Percentiles rank a stretch among this genome's conserved stretches.
Evolutionary conservation across 2,888 invertebrate genomes (phyloP).

Genomic region (Trissonchulus latispiculum): DNA sequence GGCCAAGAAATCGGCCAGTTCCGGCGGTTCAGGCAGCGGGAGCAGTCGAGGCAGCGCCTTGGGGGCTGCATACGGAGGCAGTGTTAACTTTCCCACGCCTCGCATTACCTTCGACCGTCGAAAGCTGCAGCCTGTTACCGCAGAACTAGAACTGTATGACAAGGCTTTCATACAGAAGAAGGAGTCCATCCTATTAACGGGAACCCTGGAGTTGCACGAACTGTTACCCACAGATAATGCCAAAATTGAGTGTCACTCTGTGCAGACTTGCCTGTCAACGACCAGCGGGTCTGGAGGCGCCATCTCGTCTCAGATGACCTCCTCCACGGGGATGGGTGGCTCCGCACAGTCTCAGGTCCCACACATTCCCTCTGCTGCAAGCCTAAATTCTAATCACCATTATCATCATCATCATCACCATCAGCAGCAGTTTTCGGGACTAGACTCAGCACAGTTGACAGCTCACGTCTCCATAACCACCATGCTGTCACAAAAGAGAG

Average conservation of each 20-base stretch:
- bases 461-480: constrained; percentile 27
- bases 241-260: constrained; percentile 17
- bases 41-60: neutral
- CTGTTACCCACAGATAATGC: constrained; percentile 10
- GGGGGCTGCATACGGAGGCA: neutral
- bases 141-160: constrained; percentile 38
- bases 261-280: constrained; percentile 2
- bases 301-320: neutral
- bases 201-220: neutral
- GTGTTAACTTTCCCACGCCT: constrained; percentile 32
- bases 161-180: constrained; percentile 47
- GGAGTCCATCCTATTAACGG: constrained; percentile 25
- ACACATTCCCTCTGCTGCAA: neutral
- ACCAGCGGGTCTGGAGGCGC: neutral
- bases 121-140: constrained; percentile 25
- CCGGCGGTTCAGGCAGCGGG: neutral
- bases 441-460: neutral
- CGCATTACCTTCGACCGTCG: constrained; percentile 38
- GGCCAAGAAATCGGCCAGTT: constrained; percentile 28
- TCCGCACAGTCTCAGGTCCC: neutral
- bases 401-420: neutral
- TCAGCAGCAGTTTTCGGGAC: too few species aligned
- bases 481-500: constrained; percentile 38
- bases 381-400: neutral
- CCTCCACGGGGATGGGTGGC: neutral